Evolutionary conservation across 2,113 vertebrate genomes (phyloP), one percentile per base, ranked within the genome.

Genomic region (Callipepla californica): DNA sequence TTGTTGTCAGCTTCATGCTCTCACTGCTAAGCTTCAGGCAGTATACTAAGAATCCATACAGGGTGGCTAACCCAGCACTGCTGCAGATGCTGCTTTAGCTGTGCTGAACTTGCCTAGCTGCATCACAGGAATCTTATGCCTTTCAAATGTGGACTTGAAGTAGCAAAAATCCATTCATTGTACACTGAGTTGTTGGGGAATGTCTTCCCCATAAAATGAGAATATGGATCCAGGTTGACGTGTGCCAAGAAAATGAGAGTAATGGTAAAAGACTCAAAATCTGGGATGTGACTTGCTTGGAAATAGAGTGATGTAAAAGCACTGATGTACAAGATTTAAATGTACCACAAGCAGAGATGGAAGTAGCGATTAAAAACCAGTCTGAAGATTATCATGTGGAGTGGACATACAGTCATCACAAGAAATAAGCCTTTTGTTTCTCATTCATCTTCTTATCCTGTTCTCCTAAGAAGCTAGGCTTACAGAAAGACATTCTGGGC

Each of bases 351-450:
- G 34, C 28, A 40, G 66, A 80, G 58, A 53, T 40, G 40, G 40
- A 40, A 82, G 51, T 68, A 30, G 6, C 61, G 67, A 36, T 67
- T 79, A 34, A 76, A 87, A 78, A 89, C 2, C 28, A 57, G 5
- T 48, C 25, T 73, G 53, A 36, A 82, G 45, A 47, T 76, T 42
- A 18, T 61, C 45, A 80, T 1, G 7, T 34, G 50, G 30, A 75
- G 48, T 48, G 15, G 3, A 58, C 59, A 5, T 86, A 7, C 28
- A 44, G 20, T 82, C 45, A 44, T 72, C 34, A 40, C 55, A 80
- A 76, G 76, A 85, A 77, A 80, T 30, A 53, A 90, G 59, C 20
- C 22, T 93, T 87, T 90, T 9, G 16, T 26, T 91, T 85, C 79
- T 79, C 4, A 44, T 91, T 82, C 65, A 13, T 87, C 36, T 75